Percentiles rank a stretch among this genome's conserved stretches.
These are phyloP conservation scores for Erebia epiphron DNA, from an alignment of 2,888 invertebrate species.

Conservation along the genomic window DNA sequence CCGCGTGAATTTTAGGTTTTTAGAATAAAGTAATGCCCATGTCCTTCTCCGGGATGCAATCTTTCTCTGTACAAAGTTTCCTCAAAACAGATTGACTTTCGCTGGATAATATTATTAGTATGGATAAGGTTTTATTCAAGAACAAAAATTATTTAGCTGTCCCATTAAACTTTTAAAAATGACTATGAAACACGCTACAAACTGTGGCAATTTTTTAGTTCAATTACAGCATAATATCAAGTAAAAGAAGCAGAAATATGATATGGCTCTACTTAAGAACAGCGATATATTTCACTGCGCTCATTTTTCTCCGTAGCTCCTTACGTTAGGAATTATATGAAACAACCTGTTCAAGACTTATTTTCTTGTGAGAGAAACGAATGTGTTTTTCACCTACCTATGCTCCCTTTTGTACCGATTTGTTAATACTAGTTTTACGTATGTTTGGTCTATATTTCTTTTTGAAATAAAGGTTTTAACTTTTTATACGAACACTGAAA, in stretches of 20 bases:
- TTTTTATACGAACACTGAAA: too few relatives aligned
- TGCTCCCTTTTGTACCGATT: slow-evolving; percentile 20
- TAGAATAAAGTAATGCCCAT: too few relatives aligned
- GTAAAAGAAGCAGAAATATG: slow-evolving; percentile 46
- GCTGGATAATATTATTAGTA: too few relatives aligned
- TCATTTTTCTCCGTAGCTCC: slow-evolving; percentile 46
- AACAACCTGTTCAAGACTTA: slow-evolving; percentile 37
- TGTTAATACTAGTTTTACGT: slow-evolving; percentile 4
- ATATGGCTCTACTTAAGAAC: slow-evolving; percentile 44
- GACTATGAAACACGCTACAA: slow-evolving; percentile 1
- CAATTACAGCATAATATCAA: slow-evolving; percentile 27
- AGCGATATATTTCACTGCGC: slow-evolving; percentile 47
- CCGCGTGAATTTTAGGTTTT: too few relatives aligned
- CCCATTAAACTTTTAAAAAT: neutral
- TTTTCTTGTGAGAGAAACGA: slow-evolving; percentile 31
- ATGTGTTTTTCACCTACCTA: slow-evolving; percentile 26
- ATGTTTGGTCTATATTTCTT: neutral
- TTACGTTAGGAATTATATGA: slow-evolving; percentile 38
- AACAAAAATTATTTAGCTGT: too few relatives aligned
- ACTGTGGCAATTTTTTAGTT: slow-evolving; percentile 12
- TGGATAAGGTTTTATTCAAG: too few relatives aligned
- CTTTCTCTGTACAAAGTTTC: too few relatives aligned
- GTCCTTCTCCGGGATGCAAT: too few relatives aligned
- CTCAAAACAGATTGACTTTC: too few relatives aligned
- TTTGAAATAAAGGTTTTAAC: neutral